Evolutionary conservation across 2,113 vertebrate genomes (phyloP), one percentile per base, ranked within the genome.

Genomic region (Coryphaenoides rupestris): DNA sequence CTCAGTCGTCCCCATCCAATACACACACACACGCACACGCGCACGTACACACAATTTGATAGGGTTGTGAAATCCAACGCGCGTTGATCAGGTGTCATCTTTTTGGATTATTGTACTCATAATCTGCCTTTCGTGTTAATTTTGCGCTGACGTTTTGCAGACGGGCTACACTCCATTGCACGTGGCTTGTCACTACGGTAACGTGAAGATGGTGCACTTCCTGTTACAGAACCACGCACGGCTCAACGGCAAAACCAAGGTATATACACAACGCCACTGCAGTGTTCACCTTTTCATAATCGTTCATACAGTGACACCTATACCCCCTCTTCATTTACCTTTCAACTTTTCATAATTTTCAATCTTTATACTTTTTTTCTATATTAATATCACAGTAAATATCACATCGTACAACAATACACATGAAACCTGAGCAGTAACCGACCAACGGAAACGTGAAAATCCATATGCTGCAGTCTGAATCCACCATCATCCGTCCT

Each of bases 161-260:
- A 95, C 95, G 91, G 94, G 93, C 66, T 99, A 98, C 80, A 98
- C 95, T 26, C 96, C 97, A 0, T 76, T 99, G 47, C 96, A 98
- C 10, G 96, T 99, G 68, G 97, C 95, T 68, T 94, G 95, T 91
- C 96, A 99, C 89, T 99, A 99, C 66, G 96, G 96, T 79, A 98
- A 98, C 78, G 89, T 95, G 75, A 98, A 99, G 88, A 92, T 96
- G 49, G 95, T 93, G 28, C 96, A 95, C 87, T 95, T 98, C 86
- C 93, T 99, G n/a, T 86, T 98, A 72, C 92, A 98, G 74, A 94
- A 98, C 66, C 90, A 92, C 26, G 94, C 95, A 28, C 94, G 93
- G 85, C 85, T 95, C 1, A 96, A 98, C 1, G 89, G 93, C 88
- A 98, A 95, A 91, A 98, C 95, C 12, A 98, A 95, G 94, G 96